Evolutionary conservation across 1,140 invertebrate genomes (phyloP).

Genomic region (Probaryconus sp.): DNA sequence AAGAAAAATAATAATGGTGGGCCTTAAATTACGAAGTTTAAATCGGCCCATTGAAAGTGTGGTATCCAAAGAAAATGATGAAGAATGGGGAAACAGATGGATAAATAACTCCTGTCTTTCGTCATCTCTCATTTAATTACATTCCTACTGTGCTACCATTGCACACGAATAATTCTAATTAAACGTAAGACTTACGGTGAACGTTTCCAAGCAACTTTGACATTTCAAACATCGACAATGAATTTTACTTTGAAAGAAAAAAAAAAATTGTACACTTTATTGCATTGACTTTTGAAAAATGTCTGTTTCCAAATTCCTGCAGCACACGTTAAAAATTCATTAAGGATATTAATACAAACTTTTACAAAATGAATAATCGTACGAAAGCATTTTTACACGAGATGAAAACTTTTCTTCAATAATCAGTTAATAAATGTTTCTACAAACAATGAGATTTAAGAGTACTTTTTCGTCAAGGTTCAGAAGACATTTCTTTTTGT

Average conservation of each 20-base stretch:
- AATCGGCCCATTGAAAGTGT: constrained; percentile 40
- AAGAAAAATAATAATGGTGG: neutral
- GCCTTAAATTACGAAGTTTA: constrained; percentile 40
- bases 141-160: constrained; percentile 46
- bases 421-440: too few species aligned
- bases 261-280: neutral
- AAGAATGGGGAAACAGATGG: constrained; percentile 49
- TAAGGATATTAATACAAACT: too few species aligned
- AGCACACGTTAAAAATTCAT: too few species aligned
- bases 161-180: constrained; percentile 53
- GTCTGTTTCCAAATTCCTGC: too few species aligned
- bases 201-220: constrained; percentile 48
- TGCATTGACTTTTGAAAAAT: too few species aligned
- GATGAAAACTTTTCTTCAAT: too few species aligned
- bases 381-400: too few species aligned
- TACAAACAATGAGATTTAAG: too few species aligned
- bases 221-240: constrained; percentile 53
- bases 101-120: constrained; percentile 54
- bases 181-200: constrained; percentile 34
- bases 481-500: too few species aligned
- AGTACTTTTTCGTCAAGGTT: too few species aligned
- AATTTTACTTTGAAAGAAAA: constrained; percentile 32
- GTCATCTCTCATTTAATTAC: constrained; percentile 58
- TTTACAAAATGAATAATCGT: too few species aligned
- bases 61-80: constrained; percentile 22